phyloP scores from a whole-genome alignment of 2,113 vertebrate genomes.

The Anoura caudifer region DNA sequence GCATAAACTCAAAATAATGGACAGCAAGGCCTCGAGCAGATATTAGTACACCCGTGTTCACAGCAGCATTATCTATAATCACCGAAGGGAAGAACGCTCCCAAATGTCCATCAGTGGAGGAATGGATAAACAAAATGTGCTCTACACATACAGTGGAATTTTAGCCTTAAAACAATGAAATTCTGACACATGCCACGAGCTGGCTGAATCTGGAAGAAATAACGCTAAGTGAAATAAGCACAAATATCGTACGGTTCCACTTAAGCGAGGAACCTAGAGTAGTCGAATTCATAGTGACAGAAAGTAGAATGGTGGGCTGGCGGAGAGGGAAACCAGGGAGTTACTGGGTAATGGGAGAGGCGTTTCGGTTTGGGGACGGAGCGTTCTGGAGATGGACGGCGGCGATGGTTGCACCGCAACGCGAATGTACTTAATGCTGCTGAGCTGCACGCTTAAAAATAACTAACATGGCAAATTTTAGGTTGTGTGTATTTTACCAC shows the following conservation, averaged over 20 bases:
- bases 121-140: background rate
- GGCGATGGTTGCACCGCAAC: background rate
- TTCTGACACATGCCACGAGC: background rate
- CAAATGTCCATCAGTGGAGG: background rate
- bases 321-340: background rate
- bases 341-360: background rate
- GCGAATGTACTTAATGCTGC: fast-evolving
- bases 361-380: background rate
- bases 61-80: background rate
- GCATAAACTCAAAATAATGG: background rate
- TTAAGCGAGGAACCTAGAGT: too few species aligned
- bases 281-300: background rate
- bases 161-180: background rate
- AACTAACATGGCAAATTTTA: background rate
- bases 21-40: background rate
- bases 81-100: background rate
- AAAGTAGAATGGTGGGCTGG: background rate
- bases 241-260: background rate
- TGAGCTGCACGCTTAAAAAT: background rate
- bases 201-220: background rate
- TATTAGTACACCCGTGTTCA: background rate
- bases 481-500: background rate
- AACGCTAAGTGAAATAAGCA: background rate
- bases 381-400: background rate
- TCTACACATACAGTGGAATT: background rate